Conservation (phyloP, 2,888 invertebrate species). For the Epicampocera succincta region DNA sequence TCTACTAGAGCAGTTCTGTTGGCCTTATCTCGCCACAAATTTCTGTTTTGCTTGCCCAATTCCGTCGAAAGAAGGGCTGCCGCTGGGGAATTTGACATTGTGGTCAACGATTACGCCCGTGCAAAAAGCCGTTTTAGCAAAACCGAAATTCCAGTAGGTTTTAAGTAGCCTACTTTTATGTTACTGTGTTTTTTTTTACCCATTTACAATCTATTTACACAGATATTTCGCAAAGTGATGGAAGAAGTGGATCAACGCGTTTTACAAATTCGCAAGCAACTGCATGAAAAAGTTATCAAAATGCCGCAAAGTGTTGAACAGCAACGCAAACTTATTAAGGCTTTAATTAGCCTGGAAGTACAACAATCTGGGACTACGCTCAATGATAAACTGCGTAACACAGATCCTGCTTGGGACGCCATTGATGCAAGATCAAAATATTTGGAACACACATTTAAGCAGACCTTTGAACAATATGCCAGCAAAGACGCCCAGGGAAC, state of each 20-base stretch:
- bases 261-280: constrained; percentile 88
- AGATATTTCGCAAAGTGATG: constrained; percentile 93
- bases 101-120: constrained; percentile 98
- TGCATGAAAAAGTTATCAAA: constrained; percentile 91
- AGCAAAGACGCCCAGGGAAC: constrained; percentile 77
- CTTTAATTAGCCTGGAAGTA: constrained; percentile 87
- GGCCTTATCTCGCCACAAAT: constrained; percentile 94
- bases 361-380: constrained; percentile 78
- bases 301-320: constrained; percentile 96
- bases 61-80: constrained; percentile 96
- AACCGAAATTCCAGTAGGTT: constrained; percentile 89
- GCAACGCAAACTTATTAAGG: constrained; percentile 95
- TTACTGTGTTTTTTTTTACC: background rate
- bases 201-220: background rate
- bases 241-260: constrained; percentile 96
- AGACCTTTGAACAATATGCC: constrained; percentile 79
- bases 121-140: constrained; percentile 97
- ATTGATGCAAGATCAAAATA: constrained; percentile 92
- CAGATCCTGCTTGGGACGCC: constrained; percentile 98
- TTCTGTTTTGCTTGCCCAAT: constrained; percentile 97
- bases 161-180: too few species aligned
- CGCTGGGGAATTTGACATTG: constrained; percentile 97
- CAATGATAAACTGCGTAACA: constrained; percentile 81
- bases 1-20: constrained; percentile 96
- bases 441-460: constrained; percentile 82